Percentiles rank a stretch among this genome's conserved stretches.
These are phyloP conservation scores for Macrocentrus cingulum DNA, from an alignment of 1,140 invertebrate genomes.

Conservation along the genomic window DNA sequence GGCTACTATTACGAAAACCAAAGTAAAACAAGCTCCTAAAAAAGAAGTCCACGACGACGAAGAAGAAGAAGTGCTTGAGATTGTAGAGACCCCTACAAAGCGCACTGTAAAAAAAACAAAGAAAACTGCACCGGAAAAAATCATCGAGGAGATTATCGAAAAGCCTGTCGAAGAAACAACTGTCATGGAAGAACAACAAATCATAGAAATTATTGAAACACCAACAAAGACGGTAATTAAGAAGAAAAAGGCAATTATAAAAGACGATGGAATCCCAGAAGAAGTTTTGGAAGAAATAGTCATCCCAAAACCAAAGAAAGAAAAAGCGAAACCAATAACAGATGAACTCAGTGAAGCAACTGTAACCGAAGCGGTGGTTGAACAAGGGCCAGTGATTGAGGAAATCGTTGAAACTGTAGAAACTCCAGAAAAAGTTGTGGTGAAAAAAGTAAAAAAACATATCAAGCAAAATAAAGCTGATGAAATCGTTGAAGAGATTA, in stretches of 20 bases:
- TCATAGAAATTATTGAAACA: constrained; percentile 34
- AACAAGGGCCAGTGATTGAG: constrained; percentile 28
- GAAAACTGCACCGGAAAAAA: constrained; percentile 26
- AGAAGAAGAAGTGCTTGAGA: constrained; percentile 21
- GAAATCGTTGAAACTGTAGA: constrained; percentile 28
- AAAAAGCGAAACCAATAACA: constrained; percentile 28
- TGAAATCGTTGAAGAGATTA: constrained; percentile 30
- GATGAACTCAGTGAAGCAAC: constrained; percentile 14
- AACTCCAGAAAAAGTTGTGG: constrained; percentile 12
- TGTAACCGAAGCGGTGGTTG: constrained; percentile 30
- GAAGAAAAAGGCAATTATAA: constrained; percentile 34
- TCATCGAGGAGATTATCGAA: constrained; percentile 21
- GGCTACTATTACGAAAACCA: constrained; percentile 30
- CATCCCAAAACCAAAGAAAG: constrained; percentile 33
- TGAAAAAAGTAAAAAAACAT: constrained; percentile 31
- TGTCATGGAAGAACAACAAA: constrained; percentile 33
- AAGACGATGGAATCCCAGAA: constrained; percentile 36
- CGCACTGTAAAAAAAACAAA: constrained; percentile 34
- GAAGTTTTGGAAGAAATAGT: constrained; percentile 36
- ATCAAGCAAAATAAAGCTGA: constrained; percentile 29
- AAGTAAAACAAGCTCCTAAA: constrained; percentile 19
- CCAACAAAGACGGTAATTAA: constrained; percentile 34
- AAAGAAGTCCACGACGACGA: constrained; percentile 30
- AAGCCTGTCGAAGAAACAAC: constrained; percentile 30
- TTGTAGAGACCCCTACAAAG: constrained; percentile 32